Evolutionary conservation across 2,797 vertebrate genomes (phyloP).

Genomic region (Pangasius krempfi): DNA sequence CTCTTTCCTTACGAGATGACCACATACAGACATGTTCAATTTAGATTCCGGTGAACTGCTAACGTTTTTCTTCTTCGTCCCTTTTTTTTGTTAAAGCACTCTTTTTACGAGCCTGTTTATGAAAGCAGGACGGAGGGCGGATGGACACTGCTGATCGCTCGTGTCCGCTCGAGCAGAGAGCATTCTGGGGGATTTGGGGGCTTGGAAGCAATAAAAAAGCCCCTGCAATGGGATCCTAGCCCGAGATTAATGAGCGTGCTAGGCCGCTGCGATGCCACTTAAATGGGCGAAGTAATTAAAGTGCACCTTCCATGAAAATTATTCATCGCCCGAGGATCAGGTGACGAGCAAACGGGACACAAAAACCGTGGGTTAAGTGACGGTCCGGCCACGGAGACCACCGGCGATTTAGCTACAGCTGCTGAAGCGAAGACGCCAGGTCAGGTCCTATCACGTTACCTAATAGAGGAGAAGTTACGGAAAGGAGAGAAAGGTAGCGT

Average conservation of each 20-base stretch:
- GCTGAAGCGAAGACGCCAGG: conserved; percentile 76
- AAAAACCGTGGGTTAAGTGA: conserved; percentile 95
- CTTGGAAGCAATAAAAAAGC: conserved; percentile 89
- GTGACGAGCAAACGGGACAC: conserved; percentile 95
- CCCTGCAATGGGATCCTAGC: conserved; percentile 94
- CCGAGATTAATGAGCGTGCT: conserved; percentile 99
- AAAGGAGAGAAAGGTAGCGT: conserved; percentile 55
- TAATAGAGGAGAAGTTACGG: conserved; percentile 39
- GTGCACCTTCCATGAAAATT: conserved; percentile 99
- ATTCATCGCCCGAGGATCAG: conserved; percentile 99
- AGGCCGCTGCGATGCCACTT: conserved; percentile 96
- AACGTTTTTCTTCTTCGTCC: background rate
- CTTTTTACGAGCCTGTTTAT: conserved; percentile 23
- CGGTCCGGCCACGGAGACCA: conserved; percentile 71
- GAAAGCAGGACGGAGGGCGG: conserved; percentile 42
- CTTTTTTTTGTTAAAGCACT: background rate
- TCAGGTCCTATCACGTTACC: conserved; percentile 75
- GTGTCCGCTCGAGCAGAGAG: conserved; percentile 85
- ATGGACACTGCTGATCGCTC: conserved; percentile 75
- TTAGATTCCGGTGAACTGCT: background rate
- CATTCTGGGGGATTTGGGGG: conserved; percentile 90
- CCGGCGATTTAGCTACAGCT: conserved; percentile 74
- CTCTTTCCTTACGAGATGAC: background rate
- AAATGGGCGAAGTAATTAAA: conserved; percentile 99
- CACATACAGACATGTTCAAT: background rate